Evolutionary conservation across 1,140 invertebrate genomes (phyloP).

Genomic region (Dreissena polymorpha): DNA sequence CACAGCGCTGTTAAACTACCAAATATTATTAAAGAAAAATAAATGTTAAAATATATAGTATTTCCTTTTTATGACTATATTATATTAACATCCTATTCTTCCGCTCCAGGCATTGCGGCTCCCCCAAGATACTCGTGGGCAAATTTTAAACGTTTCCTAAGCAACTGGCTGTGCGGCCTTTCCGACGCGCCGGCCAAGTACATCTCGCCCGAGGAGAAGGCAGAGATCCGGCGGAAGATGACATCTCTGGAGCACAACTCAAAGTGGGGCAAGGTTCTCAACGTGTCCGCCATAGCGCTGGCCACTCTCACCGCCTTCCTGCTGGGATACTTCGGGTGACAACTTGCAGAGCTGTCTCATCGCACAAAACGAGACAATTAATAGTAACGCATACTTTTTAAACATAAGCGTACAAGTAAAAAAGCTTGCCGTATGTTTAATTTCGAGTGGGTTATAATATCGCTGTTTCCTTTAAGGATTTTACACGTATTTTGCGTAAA

Average conservation of each 20-base stretch:
- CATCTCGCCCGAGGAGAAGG: conserved; percentile 48
- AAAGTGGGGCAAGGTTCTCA: conserved; percentile 46
- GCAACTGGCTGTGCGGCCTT: conserved; percentile 55
- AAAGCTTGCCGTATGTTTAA: too few relatives aligned
- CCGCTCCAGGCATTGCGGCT: background rate
- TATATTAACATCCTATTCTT: too few relatives aligned
- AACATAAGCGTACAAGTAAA: too few relatives aligned
- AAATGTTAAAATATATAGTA: too few relatives aligned
- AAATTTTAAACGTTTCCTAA: conserved; percentile 23
- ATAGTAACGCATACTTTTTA: too few relatives aligned
- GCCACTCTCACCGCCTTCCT: conserved; percentile 50
- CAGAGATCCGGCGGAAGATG: conserved; percentile 44
- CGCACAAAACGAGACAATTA: too few relatives aligned
- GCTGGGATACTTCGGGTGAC: conserved; percentile 41
- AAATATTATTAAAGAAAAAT: too few relatives aligned
- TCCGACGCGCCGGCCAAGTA: conserved; percentile 32
- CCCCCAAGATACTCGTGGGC: background rate
- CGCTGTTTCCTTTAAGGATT: too few relatives aligned
- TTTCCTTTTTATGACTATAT: too few relatives aligned
- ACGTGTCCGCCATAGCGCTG: conserved; percentile 20
- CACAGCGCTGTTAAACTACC: too few relatives aligned
- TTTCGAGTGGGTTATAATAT: too few relatives aligned
- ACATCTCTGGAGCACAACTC: conserved; percentile 54
- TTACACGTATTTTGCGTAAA: too few relatives aligned
- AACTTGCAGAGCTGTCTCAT: background rate